These are phyloP conservation scores for Megastigmus dorsalis DNA, from an alignment of 2,888 invertebrate species.

Conservation along the genomic window DNA sequence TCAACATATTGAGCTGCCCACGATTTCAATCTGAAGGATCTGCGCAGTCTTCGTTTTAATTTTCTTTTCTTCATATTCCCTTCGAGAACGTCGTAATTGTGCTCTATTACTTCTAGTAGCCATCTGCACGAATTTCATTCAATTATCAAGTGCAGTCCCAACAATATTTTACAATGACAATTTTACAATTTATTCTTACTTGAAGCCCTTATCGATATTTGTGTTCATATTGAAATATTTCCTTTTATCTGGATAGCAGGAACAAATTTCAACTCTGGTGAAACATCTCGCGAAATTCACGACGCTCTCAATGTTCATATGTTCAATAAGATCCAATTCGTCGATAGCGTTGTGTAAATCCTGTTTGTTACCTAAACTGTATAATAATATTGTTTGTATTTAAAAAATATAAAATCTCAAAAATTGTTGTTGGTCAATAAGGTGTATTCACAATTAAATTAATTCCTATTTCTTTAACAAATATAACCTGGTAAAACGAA, in stretches of 20 bases:
- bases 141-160: neutral
- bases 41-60: neutral
- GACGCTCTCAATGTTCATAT: slow-evolving; percentile 83
- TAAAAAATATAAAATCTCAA: too few relatives aligned
- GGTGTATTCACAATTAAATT: too few relatives aligned
- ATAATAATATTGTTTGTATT: too few relatives aligned
- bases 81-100: slow-evolving; percentile 65
- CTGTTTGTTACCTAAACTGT: slow-evolving; percentile 89
- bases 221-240: slow-evolving; percentile 61
- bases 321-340: slow-evolving; percentile 88
- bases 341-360: slow-evolving; percentile 86
- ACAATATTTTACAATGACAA: slow-evolving; percentile 14
- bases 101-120: slow-evolving; percentile 67
- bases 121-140: too few relatives aligned
- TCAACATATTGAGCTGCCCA: slow-evolving; percentile 30
- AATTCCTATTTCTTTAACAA: too few relatives aligned
- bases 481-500: too few relatives aligned
- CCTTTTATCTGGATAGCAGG: slow-evolving; percentile 65
- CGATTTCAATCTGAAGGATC: slow-evolving; percentile 14
- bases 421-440: too few relatives aligned
- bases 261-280: slow-evolving; percentile 87
- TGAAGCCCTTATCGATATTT: slow-evolving; percentile 67
- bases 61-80: neutral
- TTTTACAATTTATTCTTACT: slow-evolving; percentile 59
- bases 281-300: slow-evolving; percentile 87